A percentile compares a stretch with the other conserved stretches of the same genome.
Evolutionary conservation across 2,113 vertebrate genomes (phyloP).

Genomic region (Pundamilia nyererei): DNA sequence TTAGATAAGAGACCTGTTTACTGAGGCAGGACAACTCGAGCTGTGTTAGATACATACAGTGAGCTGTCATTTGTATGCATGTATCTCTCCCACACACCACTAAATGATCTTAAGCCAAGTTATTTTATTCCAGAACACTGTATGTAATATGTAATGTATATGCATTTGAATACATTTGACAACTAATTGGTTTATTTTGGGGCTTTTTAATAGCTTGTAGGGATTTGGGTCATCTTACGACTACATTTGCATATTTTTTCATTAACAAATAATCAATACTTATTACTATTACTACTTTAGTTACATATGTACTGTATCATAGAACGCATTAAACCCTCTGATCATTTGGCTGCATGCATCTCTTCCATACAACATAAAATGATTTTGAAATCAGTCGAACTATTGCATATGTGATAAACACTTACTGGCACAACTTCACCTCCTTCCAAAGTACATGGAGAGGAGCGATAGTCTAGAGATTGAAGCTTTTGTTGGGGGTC

Average conservation of each 20-base stretch:
- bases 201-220: not conserved
- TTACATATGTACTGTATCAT: not conserved
- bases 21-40: constrained; percentile 7
- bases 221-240: not conserved
- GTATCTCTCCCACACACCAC: not conserved
- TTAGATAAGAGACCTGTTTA: constrained; percentile 55
- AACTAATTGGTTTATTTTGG: not conserved
- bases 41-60: not conserved
- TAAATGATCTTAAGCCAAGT: not conserved
- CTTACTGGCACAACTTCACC: not conserved
- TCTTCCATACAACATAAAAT: not conserved
- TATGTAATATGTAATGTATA: not conserved
- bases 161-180: not conserved
- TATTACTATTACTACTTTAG: not conserved
- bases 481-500: not conserved
- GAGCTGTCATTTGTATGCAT: not conserved
- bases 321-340: accelerated
- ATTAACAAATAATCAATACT: not conserved
- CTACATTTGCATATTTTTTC: not conserved
- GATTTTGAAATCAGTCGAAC: not conserved
- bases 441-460: not conserved
- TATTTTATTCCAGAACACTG: not conserved
- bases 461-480: not conserved
- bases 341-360: not conserved
- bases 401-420: not conserved